Base-by-base conservation (phyloP, 1,140 invertebrate genomes). In the Polyergus mexicanus region DNA sequence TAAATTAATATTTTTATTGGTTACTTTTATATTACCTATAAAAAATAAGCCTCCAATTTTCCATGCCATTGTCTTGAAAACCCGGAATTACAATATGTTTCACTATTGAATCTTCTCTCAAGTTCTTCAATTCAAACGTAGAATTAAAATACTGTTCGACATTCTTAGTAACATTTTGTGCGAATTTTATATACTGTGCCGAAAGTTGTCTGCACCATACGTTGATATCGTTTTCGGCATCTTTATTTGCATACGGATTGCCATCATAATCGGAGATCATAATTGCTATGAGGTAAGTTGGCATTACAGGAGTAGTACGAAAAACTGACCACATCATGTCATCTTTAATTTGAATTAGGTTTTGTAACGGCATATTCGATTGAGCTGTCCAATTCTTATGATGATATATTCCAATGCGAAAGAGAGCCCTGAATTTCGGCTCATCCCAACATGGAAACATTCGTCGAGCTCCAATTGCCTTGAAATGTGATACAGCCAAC, bases 401-500 rank as follows among this genome's bases (percentile, higher is more conserved):
- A 32, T 32, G 16, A 5, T 6, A 16, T 32, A 63, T 2, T 11
- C 13, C 13, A 32, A 63, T 63, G 4, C 16, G 3, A 32, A 63
- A 63, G 60, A 8, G 4, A 16, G 60, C 16, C 2, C 0, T 63
- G 1, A 63, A 32, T 16, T 28, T 4, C 13, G 60, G 58, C 22
- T 60, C 58, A n/a, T 60, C 58, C 58, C 58, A 60, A 60, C 58
- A 60, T 60, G 58, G 58, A 16, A 63, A 63, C 5, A 32, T 7
- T 13, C 28, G 28, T 63, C 60, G 25, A 32, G 60, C 28, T 19
- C 28, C 11, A 63, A 32, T 32, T n/a, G 60, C 1, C 5, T 63
- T 11, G 28, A 63, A 63, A 32, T 35, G 3, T 19, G 60, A 32
- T 32, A 11, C 22, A 8, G 13, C 2, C 28, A 32, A 32, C 10